Evolutionary conservation across 2,888 invertebrate species (phyloP).

Genomic region (Rhingia rostrata): DNA sequence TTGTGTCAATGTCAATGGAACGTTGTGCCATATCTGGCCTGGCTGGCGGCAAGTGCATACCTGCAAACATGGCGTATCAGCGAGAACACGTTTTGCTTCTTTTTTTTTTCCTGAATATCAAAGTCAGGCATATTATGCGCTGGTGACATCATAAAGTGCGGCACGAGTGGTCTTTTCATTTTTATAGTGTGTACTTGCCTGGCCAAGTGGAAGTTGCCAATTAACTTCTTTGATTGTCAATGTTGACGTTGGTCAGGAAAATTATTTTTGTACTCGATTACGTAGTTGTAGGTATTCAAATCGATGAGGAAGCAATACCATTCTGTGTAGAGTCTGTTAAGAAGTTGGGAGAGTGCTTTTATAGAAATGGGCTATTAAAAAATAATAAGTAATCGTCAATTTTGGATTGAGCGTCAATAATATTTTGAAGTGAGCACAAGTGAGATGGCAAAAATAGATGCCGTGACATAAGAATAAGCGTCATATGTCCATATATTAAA

Average conservation of each 20-base stretch:
- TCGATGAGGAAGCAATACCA: slow-evolving; percentile 34
- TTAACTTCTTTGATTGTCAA: slow-evolving; percentile 37
- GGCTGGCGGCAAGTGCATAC: slow-evolving; percentile 22
- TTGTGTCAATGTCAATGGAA: slow-evolving; percentile 69
- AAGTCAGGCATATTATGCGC: slow-evolving; percentile 11
- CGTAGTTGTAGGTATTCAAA: slow-evolving; percentile 23
- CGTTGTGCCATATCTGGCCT: slow-evolving; percentile 42
- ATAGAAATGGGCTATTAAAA: too few species aligned
- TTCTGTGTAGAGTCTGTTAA: neutral
- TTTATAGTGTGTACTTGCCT: slow-evolving; percentile 1
- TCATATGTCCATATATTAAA: too few species aligned
- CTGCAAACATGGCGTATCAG: slow-evolving; percentile 26
- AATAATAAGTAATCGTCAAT: too few species aligned
- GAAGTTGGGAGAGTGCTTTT: too few species aligned
- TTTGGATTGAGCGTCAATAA: too few species aligned
- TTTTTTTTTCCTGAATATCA: slow-evolving; percentile 19
- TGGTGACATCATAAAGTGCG: slow-evolving; percentile 55
- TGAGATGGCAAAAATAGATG: too few species aligned
- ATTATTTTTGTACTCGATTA: slow-evolving; percentile 47
- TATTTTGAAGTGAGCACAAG: too few species aligned
- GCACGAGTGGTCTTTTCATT: slow-evolving; percentile 28
- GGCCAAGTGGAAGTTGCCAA: slow-evolving; percentile 47
- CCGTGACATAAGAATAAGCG: too few species aligned
- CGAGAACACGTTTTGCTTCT: slow-evolving; percentile 61
- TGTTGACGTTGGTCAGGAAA: slow-evolving; percentile 17